Percentiles rank a stretch among this genome's conserved stretches.
Conservation (phyloP, 2,888 invertebrate species). For the Eupelmus urozonus region DNA sequence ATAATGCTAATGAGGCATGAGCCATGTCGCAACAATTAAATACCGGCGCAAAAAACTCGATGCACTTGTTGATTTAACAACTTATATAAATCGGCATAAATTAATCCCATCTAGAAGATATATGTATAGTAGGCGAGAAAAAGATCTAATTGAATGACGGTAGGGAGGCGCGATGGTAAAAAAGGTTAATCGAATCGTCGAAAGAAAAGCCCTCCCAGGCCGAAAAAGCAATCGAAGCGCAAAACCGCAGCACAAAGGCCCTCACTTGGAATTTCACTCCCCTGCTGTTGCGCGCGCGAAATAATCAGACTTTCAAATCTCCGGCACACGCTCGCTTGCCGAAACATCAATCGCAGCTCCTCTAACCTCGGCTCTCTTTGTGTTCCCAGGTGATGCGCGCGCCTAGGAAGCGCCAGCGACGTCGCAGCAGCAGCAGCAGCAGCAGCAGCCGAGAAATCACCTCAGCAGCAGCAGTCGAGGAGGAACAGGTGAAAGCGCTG, state of each 20-base stretch:
- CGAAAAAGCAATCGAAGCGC: background rate
- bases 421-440: background rate
- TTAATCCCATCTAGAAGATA: too few relatives aligned
- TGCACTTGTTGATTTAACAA: too few relatives aligned
- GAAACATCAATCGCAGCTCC: background rate
- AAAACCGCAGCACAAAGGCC: background rate
- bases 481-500: constrained; percentile 51
- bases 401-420: background rate
- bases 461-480: background rate
- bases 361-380: constrained; percentile 21
- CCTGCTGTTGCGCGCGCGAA: background rate
- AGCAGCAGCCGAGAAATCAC: background rate
- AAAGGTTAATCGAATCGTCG: too few relatives aligned
- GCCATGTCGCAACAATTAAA: too few relatives aligned
- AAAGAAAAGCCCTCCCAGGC: too few relatives aligned
- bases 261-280: constrained; percentile 29
- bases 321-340: background rate
- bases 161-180: too few relatives aligned
- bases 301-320: constrained; percentile 50
- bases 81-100: too few relatives aligned
- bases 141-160: too few relatives aligned
- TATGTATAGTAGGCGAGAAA: too few relatives aligned
- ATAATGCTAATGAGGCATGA: too few relatives aligned
- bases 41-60: too few relatives aligned
- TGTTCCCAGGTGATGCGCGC: constrained; percentile 35